These are phyloP conservation scores for Hippoglossus stenolepis DNA, from an alignment of 2,113 vertebrate genomes.

Conservation along the genomic window DNA sequence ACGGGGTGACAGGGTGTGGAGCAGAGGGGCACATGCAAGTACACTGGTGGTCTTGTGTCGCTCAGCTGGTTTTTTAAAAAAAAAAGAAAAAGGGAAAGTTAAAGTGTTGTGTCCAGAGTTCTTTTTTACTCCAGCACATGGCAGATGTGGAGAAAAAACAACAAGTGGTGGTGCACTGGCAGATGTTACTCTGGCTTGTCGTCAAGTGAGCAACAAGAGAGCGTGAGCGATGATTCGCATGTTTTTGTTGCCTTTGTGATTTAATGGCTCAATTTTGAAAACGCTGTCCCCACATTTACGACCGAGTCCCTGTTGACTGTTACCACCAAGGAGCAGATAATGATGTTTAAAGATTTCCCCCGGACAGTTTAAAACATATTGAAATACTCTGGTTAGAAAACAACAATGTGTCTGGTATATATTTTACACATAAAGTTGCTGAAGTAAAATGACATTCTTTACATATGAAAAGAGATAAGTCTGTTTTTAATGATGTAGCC, in stretches of 20 bases:
- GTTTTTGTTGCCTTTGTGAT: not conserved
- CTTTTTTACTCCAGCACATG: conserved; percentile 5
- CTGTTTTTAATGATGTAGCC: no score
- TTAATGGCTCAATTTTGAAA: not conserved
- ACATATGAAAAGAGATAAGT: no score
- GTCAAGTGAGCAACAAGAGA: not conserved
- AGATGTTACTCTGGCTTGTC: not conserved
- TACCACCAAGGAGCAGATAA: not conserved
- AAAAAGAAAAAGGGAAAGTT: not conserved
- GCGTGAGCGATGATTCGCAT: not conserved
- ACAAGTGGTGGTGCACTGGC: not conserved
- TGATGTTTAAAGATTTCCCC: not conserved
- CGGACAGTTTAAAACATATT: conserved; percentile 1
- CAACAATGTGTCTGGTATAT: no score
- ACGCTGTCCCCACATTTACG: not conserved
- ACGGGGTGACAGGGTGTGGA: not conserved
- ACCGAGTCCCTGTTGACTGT: conserved; percentile 1
- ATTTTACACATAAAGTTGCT: no score
- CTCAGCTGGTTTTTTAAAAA: not conserved
- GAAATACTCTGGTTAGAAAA: not conserved
- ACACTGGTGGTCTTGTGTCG: conserved; percentile 45
- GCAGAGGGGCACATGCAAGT: not conserved
- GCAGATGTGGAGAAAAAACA: not conserved
- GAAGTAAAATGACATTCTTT: no score
- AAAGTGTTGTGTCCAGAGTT: not conserved